Percentiles rank a stretch among this genome's conserved stretches.
These are phyloP conservation scores for Propithecus perrieri DNA, from an alignment of 2,797 vertebrate species.

Conservation along the genomic window DNA sequence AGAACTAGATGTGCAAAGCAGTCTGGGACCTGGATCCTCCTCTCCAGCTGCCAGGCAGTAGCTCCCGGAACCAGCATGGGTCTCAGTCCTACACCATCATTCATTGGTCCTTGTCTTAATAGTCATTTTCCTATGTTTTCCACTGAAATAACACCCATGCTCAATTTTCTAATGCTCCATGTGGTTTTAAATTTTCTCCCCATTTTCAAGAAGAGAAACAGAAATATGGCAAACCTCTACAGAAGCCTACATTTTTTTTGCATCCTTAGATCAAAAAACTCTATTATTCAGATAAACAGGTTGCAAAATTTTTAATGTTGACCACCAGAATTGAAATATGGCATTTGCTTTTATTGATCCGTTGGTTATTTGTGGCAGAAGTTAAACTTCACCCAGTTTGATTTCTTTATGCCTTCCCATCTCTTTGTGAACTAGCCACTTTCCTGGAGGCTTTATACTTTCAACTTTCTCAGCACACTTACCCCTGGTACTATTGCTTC, in stretches of 20 bases:
- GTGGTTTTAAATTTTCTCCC: neutral
- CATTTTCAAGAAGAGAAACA: neutral
- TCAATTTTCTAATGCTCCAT: neutral
- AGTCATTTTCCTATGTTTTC: neutral
- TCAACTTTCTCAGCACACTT: neutral
- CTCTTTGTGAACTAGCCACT: neutral
- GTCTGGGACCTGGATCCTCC: fast-evolving
- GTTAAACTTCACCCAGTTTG: neutral
- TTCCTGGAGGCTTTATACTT: neutral
- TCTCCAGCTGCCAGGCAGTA: neutral
- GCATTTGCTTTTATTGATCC: neutral
- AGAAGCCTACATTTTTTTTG: neutral
- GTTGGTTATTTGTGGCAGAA: slow-evolving; percentile 35
- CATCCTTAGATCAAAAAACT: slow-evolving; percentile 16
- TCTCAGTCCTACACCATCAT: neutral
- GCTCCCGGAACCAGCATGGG: neutral
- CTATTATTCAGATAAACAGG: neutral
- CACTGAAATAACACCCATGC: neutral
- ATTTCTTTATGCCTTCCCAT: neutral
- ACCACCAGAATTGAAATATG: neutral
- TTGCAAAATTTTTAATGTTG: neutral
- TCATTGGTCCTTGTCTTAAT: neutral
- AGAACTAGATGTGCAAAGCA: neutral
- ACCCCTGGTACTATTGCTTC: neutral
- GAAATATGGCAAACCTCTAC: neutral